These are phyloP conservation scores for Danaus plexippus DNA, from an alignment of 1,140 invertebrate genomes.

Conservation along the genomic window DNA sequence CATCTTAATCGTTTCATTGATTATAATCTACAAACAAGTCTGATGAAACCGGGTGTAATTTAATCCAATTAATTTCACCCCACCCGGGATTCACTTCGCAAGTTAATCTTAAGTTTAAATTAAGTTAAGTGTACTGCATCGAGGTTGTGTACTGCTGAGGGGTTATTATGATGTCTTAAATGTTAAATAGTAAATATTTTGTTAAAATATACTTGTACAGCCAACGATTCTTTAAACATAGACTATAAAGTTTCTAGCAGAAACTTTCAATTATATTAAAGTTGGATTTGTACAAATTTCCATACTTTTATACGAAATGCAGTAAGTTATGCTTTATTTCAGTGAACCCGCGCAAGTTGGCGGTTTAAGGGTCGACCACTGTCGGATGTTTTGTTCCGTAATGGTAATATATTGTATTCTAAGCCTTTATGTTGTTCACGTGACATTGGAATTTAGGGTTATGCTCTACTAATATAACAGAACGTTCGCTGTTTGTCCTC, in stretches of 20 bases:
- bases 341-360: no score
- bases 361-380: conserved; percentile 7
- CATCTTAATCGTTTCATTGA: no score
- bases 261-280: no score
- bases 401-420: conserved; percentile 5
- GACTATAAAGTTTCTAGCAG: no score
- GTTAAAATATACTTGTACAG: no score
- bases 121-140: conserved; percentile 24
- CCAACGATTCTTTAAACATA: no score
- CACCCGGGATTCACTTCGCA: conserved; percentile 13
- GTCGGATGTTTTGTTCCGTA: conserved; percentile 6
- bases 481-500: no score
- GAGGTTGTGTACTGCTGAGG: conserved; percentile 12
- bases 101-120: conserved; percentile 29
- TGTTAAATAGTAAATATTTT: no score
- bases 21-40: background rate
- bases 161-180: conserved; percentile 7
- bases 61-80: conserved; percentile 17
- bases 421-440: conserved; percentile 8
- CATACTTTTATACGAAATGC: no score
- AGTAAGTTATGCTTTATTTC: no score
- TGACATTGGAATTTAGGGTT: conserved; percentile 2
- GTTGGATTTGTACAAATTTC: no score
- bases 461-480: conserved; percentile 1
- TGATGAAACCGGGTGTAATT: conserved; percentile 8